phyloP scores from a whole-genome alignment of 30 jellyfish, hydroid and myxozoan species.

The Hydractinia symbiolongicarpus region DNA sequence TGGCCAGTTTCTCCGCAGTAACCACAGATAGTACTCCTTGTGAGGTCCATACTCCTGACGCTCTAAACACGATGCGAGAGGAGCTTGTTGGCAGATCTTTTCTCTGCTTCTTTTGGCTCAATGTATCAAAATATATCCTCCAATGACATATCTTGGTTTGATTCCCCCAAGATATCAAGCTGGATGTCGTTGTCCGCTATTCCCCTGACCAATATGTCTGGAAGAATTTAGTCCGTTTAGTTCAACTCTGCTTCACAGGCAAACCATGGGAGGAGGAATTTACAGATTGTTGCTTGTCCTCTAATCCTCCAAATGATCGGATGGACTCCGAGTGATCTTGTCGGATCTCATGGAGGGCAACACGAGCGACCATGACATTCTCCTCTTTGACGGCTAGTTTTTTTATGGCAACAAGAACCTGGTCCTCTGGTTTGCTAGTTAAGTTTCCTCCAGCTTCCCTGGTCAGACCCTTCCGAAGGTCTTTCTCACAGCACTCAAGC shows the following conservation, averaged over 20 bases:
- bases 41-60: neutral
- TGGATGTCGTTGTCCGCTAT: no score
- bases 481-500: neutral
- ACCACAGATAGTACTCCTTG: neutral
- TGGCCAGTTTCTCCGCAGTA: slow-evolving; percentile 16
- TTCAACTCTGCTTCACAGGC: no score
- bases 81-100: slow-evolving; percentile 12
- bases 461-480: slow-evolving; percentile 6
- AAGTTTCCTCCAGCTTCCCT: neutral
- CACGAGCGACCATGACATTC: no score
- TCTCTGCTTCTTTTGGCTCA: neutral
- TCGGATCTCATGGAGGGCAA: no score
- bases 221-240: no score
- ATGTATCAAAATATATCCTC: neutral
- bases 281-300: no score
- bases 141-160: slow-evolving; percentile 1
- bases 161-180: neutral
- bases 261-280: no score
- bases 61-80: neutral
- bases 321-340: no score
- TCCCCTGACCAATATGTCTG: no score
- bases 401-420: no score
- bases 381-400: no score
- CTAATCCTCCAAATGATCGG: no score
- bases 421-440: neutral